Evolutionary conservation across 2,888 invertebrate species (phyloP).

Genomic region (Aromia moschata): DNA sequence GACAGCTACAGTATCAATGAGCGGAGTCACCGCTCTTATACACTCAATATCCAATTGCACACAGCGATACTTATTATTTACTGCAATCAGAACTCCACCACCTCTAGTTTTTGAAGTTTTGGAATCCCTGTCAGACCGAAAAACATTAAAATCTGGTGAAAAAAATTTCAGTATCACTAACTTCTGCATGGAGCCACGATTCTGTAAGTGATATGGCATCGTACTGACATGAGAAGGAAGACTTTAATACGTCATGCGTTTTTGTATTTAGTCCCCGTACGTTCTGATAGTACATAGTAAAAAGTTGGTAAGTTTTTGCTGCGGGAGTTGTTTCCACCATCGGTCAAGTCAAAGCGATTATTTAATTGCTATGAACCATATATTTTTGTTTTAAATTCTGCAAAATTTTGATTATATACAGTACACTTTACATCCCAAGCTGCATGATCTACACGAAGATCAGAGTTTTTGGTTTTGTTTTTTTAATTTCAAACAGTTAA

Average conservation of each 20-base stretch:
- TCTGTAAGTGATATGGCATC: too few species aligned
- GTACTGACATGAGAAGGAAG: too few species aligned
- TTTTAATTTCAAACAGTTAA: slow-evolving; percentile 1
- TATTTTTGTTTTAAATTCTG: neutral
- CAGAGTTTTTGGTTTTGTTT: neutral
- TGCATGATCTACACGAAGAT: neutral
- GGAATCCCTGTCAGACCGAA: neutral
- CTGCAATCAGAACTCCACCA: neutral
- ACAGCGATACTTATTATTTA: neutral
- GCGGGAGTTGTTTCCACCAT: neutral
- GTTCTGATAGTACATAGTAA: too few species aligned
- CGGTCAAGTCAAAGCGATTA: neutral
- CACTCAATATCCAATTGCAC: neutral
- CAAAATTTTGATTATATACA: neutral
- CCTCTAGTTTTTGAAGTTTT: too few species aligned
- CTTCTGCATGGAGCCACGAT: too few species aligned
- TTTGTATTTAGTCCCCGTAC: too few species aligned
- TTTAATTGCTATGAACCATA: slow-evolving; percentile 7
- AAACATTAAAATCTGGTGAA: neutral
- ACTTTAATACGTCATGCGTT: too few species aligned
- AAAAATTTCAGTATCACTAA: too few species aligned
- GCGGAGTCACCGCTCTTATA: neutral
- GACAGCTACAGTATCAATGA: neutral
- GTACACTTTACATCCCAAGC: neutral
- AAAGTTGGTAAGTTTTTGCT: neutral